Evolutionary conservation across 2,113 vertebrate species (phyloP).

Genomic region (Dicrurus megarhynchus): DNA sequence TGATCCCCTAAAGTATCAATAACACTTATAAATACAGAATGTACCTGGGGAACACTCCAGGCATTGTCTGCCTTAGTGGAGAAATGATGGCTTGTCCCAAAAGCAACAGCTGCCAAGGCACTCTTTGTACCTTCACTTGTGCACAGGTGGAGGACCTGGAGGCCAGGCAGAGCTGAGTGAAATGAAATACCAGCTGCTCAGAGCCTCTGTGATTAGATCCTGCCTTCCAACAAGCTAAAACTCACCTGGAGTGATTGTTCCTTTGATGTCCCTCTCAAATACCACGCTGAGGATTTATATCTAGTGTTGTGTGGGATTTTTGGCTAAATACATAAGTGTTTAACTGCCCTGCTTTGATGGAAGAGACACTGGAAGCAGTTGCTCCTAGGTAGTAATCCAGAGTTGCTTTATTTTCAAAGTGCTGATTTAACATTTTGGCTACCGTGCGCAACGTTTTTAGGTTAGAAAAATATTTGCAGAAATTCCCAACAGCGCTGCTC

Average conservation of each 20-base stretch:
- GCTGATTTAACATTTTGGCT: neutral
- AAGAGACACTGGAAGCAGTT: neutral
- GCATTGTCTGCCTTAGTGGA: neutral
- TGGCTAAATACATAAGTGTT: neutral
- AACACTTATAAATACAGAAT: neutral
- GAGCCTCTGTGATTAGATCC: neutral
- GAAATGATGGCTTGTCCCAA: neutral
- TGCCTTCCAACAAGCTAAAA: neutral
- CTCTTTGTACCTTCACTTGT: rapidly evolving
- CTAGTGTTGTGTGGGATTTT: neutral
- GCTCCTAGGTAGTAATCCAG: neutral
- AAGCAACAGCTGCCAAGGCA: neutral
- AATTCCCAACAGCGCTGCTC: neutral
- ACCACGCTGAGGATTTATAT: neutral
- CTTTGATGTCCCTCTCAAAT: neutral
- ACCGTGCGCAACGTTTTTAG: neutral
- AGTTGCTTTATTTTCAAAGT: neutral
- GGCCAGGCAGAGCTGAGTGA: neutral
- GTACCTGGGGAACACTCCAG: neutral
- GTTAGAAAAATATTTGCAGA: neutral
- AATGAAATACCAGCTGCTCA: neutral
- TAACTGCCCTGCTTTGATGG: neutral
- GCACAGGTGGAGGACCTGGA: neutral
- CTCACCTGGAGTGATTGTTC: neutral
- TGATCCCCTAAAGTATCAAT: neutral